A percentile compares a stretch with the other conserved stretches of the same genome.
These are phyloP conservation scores for Leptatherina wallacei DNA, from an alignment of 2,797 vertebrate genomes.

Conservation along the genomic window DNA sequence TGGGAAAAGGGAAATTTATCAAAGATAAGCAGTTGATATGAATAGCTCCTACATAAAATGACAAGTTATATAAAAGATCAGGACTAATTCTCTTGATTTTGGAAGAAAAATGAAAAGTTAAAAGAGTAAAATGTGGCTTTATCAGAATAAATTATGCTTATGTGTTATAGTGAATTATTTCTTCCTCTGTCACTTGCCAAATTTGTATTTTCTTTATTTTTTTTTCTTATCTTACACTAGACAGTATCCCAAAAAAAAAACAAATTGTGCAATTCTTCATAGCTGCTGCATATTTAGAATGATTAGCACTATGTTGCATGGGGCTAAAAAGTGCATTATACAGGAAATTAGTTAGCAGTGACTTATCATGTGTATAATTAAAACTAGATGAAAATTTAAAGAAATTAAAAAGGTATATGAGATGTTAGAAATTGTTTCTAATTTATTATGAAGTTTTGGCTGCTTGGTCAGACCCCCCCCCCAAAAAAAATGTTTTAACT, in stretches of 20 bases:
- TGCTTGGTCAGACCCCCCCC: too few species aligned
- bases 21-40: not conserved
- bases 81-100: not conserved
- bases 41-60: slow-evolving; percentile 5
- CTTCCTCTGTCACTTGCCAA: not conserved
- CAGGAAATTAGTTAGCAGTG: not conserved
- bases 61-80: not conserved
- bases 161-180: not conserved
- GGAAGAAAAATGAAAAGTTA: not conserved
- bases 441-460: not conserved
- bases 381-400: too few species aligned
- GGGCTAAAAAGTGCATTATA: too few species aligned
- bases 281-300: not conserved
- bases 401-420: too few species aligned
- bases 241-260: not conserved
- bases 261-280: not conserved
- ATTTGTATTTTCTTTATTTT: not conserved
- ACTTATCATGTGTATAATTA: not conserved
- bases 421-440: too few species aligned
- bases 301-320: not conserved
- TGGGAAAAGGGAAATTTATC: slow-evolving; percentile 6
- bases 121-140: not conserved
- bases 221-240: not conserved
- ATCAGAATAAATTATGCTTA: not conserved
- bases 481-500: too few species aligned